Conservation (phyloP, 2,888 invertebrate species). For the Drosophila picticornis region DNA sequence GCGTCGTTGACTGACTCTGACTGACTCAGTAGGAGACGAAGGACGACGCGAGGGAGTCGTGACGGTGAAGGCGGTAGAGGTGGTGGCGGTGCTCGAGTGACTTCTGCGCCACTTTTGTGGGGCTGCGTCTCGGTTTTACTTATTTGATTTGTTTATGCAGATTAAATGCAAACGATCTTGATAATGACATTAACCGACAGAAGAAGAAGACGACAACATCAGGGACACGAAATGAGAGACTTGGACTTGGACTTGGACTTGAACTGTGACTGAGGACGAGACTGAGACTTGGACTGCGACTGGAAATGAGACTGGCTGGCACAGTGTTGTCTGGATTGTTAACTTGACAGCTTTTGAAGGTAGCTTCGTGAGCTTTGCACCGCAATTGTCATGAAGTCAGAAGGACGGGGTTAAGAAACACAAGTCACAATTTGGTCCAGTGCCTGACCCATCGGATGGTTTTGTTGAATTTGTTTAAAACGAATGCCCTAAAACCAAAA, state of each 20-base stretch:
- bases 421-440: slow-evolving; percentile 25
- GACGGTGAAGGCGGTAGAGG: slow-evolving; percentile 43
- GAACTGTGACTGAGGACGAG: slow-evolving; percentile 11
- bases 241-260: slow-evolving; percentile 32
- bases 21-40: slow-evolving; percentile 42
- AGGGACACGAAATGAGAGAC: slow-evolving; percentile 56
- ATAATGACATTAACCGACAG: slow-evolving; percentile 84
- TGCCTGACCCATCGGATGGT: slow-evolving; percentile 68
- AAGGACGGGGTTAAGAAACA: slow-evolving; percentile 13
- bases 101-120: slow-evolving; percentile 75
- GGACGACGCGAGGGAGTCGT: slow-evolving; percentile 47
- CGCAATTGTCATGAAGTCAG: slow-evolving; percentile 64
- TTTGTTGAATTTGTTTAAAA: slow-evolving; percentile 75
- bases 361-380: slow-evolving; percentile 70
- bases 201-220: slow-evolving; percentile 68
- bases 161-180: slow-evolving; percentile 84
- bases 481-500: slow-evolving; percentile 69
- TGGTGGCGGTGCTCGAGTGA: slow-evolving; percentile 50
- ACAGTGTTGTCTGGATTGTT: slow-evolving; percentile 77
- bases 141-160: slow-evolving; percentile 83
- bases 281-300: slow-evolving; percentile 27
- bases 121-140: slow-evolving; percentile 61
- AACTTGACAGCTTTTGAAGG: slow-evolving; percentile 83
- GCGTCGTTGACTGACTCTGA: slow-evolving; percentile 75
- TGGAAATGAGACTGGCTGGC: slow-evolving; percentile 22